Conservation (phyloP, 37 sponge, comb jelly and placozoan genomes). For the Spongia lamella region DNA sequence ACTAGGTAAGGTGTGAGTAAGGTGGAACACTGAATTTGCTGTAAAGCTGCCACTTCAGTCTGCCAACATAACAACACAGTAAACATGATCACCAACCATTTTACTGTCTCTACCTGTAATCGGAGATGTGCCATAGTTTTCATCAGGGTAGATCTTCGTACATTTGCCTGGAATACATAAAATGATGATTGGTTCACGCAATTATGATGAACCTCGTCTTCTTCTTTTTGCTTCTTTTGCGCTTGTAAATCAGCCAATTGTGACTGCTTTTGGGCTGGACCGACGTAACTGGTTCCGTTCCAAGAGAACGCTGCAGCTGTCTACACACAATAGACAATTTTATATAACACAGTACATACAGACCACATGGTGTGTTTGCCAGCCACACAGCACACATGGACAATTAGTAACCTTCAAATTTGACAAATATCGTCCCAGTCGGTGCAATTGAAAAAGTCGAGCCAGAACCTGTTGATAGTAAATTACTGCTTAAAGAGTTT, state of each 20-base stretch:
- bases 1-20: slow-evolving; percentile 79
- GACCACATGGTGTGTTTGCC: not conserved
- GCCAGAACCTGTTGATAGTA: slow-evolving; percentile 29
- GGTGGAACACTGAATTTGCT: slow-evolving; percentile 12
- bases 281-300: slow-evolving; percentile 50
- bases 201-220: slow-evolving; percentile 19
- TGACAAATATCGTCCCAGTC: slow-evolving; percentile 79
- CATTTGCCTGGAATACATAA: slow-evolving; percentile 33
- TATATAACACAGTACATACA: not conserved
- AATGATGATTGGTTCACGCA: not conserved
- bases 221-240: slow-evolving; percentile 29
- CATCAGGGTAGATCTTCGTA: slow-evolving; percentile 73
- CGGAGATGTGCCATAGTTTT: slow-evolving; percentile 82
- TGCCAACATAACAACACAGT: not conserved
- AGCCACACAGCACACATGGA: not conserved
- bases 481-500: no score
- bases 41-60: slow-evolving; percentile 65
- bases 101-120: slow-evolving; percentile 64
- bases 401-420: slow-evolving; percentile 48
- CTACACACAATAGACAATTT: slow-evolving; percentile 29
- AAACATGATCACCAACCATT: not conserved
- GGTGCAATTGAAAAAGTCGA: slow-evolving; percentile 56
- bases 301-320: slow-evolving; percentile 67
- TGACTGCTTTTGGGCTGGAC: slow-evolving; percentile 66
- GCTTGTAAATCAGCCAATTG: slow-evolving; percentile 21